A percentile compares a stretch with the other conserved stretches of the same genome.
Conservation (phyloP, 2,113 vertebrate species). For the Thamnophis sirtalis region DNA sequence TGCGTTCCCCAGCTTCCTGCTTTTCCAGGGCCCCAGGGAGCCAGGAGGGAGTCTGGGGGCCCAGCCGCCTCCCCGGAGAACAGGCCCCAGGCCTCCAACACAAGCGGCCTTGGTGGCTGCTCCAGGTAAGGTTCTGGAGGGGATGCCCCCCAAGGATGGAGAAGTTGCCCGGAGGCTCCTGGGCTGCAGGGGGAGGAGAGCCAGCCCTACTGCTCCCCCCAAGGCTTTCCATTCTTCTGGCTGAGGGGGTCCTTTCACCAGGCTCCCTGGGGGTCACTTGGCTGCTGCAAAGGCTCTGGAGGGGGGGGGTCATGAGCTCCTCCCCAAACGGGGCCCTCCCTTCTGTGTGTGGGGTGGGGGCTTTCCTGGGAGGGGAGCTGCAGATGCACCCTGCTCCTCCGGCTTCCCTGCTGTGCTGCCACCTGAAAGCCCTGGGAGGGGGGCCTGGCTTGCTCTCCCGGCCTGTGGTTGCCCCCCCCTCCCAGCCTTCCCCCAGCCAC, state of each 20-base stretch:
- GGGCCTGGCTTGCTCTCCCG: too few species aligned
- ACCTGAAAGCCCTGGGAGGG: conserved; percentile 29
- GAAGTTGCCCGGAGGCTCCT: background rate
- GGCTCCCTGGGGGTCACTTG: background rate
- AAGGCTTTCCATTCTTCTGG: background rate
- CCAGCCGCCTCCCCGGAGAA: conserved; percentile 34
- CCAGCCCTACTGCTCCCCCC: background rate
- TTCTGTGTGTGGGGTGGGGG: too few species aligned
- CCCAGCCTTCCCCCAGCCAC: background rate
- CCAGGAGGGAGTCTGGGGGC: conserved; percentile 54
- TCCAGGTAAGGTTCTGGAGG: conserved; percentile 60
- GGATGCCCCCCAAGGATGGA: background rate
- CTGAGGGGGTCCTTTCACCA: background rate
- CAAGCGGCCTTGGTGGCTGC: conserved; percentile 70
- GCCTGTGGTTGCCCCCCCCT: background rate
- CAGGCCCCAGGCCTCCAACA: conserved; percentile 57
- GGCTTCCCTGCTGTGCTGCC: background rate
- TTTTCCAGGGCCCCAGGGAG: conserved; percentile 58
- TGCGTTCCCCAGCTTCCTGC: background rate
- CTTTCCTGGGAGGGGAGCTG: background rate
- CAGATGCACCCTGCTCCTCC: background rate
- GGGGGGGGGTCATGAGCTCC: background rate
- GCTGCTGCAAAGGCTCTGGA: background rate
- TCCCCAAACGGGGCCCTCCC: background rate
- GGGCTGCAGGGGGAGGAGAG: background rate